These are phyloP conservation scores for Herminia tarsipennalis DNA, from an alignment of 2,888 invertebrate species.

Conservation along the genomic window DNA sequence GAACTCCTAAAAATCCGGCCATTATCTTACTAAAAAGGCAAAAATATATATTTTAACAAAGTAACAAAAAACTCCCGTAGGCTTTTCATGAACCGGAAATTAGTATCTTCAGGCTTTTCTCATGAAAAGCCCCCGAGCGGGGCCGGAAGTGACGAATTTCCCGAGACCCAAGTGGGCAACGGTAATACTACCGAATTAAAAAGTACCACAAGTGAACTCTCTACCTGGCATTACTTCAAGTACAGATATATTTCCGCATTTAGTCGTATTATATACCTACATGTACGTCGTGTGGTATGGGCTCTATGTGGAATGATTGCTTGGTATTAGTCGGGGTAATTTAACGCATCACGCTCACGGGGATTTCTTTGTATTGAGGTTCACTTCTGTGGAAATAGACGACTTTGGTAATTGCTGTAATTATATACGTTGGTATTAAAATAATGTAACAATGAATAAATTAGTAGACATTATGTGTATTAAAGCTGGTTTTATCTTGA, in stretches of 20 bases:
- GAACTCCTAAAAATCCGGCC: background rate
- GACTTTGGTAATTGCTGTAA: too few relatives aligned
- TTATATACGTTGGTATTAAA: too few relatives aligned
- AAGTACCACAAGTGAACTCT: constrained; percentile 19
- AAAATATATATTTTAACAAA: constrained; percentile 45
- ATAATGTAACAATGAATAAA: too few relatives aligned
- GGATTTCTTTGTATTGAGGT: too few relatives aligned
- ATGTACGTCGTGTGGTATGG: background rate
- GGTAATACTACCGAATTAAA: constrained; percentile 53
- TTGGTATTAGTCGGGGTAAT: background rate
- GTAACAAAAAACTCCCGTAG: constrained; percentile 47
- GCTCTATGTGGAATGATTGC: background rate
- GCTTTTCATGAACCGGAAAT: constrained; percentile 64
- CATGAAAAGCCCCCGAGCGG: constrained; percentile 49
- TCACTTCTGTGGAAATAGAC: too few relatives aligned
- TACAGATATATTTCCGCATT: constrained; percentile 3
- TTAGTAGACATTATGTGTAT: too few relatives aligned
- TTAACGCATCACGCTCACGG: background rate
- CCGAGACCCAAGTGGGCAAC: constrained; percentile 53
- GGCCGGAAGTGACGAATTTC: constrained; percentile 66
- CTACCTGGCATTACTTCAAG: constrained; percentile 10
- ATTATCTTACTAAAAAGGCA: constrained; percentile 17
- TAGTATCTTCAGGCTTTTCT: constrained; percentile 63
- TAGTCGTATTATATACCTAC: background rate
- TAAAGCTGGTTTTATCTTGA: too few relatives aligned